Conservation (phyloP, 2,797 vertebrate species). For the Gambelia wislizenii region DNA sequence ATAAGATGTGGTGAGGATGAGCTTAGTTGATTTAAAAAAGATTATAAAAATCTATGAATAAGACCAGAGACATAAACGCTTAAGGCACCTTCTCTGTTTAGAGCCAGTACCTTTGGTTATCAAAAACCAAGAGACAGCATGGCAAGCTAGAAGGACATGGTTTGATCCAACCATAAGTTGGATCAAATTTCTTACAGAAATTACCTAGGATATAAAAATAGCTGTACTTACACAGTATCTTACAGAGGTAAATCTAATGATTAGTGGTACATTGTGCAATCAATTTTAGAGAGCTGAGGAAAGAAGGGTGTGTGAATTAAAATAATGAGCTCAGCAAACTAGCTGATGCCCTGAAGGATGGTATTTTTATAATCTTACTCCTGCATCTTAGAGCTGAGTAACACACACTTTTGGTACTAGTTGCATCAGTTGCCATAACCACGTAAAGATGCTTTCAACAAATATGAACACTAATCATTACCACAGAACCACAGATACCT, state of each 20-base stretch:
- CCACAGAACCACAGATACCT: constrained; percentile 67
- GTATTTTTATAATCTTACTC: constrained; percentile 66
- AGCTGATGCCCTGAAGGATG: constrained; percentile 69
- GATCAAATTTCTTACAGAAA: background rate
- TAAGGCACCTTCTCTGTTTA: background rate
- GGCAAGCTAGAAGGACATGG: background rate
- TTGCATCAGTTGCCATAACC: background rate
- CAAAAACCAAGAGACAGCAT: background rate
- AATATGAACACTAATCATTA: constrained; percentile 69
- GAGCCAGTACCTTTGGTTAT: background rate
- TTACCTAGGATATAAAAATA: background rate
- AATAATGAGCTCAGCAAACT: constrained; percentile 67
- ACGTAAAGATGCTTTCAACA: constrained; percentile 43
- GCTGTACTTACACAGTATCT: background rate
- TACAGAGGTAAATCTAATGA: constrained; percentile 31
- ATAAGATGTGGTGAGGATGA: background rate
- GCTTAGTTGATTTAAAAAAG: background rate
- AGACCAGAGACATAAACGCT: background rate
- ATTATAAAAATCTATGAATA: background rate
- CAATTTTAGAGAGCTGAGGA: constrained; percentile 40
- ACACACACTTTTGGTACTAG: background rate
- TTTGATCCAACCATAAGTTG: background rate
- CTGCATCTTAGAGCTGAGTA: background rate
- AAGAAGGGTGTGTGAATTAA: constrained; percentile 43
- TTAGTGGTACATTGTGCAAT: constrained; percentile 54